These are phyloP conservation scores for Drosophila colorata DNA, from an alignment of 2,888 invertebrate genomes.

Conservation along the genomic window DNA sequence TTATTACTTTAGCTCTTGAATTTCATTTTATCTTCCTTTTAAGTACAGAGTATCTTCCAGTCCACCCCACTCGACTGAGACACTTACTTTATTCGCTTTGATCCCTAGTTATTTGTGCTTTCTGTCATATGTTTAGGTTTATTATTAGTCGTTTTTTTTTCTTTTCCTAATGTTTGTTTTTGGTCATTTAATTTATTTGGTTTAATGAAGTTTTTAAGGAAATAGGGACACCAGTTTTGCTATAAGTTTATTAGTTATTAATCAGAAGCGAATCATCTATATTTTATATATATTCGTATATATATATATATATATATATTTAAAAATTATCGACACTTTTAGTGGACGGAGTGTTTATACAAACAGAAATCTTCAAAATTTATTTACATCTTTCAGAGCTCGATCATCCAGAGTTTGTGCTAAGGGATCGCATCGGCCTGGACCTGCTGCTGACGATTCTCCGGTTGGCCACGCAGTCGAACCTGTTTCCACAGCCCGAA, in stretches of 20 bases:
- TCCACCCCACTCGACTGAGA: background rate
- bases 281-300: slow-evolving; percentile 2
- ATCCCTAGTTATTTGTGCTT: background rate
- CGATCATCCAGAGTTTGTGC: slow-evolving; percentile 95
- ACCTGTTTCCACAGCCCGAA: slow-evolving; percentile 93
- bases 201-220: background rate
- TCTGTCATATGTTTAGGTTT: background rate
- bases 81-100: background rate
- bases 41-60: background rate
- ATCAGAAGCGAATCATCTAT: background rate
- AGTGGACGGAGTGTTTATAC: background rate
- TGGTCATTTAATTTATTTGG: slow-evolving; percentile 2
- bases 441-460: slow-evolving; percentile 93
- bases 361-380: slow-evolving; percentile 14
- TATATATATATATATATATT: background rate
- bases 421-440: slow-evolving; percentile 94
- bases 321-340: slow-evolving; percentile 1
- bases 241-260: background rate
- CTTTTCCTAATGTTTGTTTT: background rate
- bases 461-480: slow-evolving; percentile 91
- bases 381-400: slow-evolving; percentile 84
- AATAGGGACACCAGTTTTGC: background rate
- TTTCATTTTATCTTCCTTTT: too few species aligned
- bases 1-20: too few species aligned
- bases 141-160: background rate